Percentiles rank a stretch among this genome's conserved stretches.
phyloP scores from a whole-genome alignment of 2,797 vertebrate species.

The Anisognathus igniventris region DNA sequence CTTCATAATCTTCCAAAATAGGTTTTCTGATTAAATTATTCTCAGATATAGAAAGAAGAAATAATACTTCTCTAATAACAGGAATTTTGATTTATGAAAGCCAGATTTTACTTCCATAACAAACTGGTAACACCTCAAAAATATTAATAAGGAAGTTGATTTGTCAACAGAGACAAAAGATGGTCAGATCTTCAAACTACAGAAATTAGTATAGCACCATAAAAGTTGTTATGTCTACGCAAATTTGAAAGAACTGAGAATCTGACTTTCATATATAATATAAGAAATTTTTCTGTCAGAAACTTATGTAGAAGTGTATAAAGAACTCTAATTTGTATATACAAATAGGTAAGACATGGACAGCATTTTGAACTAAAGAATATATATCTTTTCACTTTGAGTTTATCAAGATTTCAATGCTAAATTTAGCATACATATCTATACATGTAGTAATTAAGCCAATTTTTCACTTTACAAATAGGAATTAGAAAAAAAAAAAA shows the following conservation, averaged over 20 bases:
- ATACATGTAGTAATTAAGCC: background rate
- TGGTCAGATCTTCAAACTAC: background rate
- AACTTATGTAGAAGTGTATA: background rate
- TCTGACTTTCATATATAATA: background rate
- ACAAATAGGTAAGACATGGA: background rate
- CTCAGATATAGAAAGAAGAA: background rate
- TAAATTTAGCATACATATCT: background rate
- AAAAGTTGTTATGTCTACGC: background rate
- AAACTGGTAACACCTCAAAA: background rate
- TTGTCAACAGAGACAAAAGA: background rate
- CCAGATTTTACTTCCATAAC: background rate
- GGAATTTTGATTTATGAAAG: background rate
- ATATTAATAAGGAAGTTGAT: background rate
- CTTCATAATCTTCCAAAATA: background rate
- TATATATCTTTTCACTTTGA: background rate
- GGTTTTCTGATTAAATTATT: background rate
- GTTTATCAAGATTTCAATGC: background rate
- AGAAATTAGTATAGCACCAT: conserved; percentile 28
- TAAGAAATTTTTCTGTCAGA: background rate
- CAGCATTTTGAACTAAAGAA: background rate
- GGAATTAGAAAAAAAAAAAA: background rate
- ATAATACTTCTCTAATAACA: background rate
- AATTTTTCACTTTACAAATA: background rate
- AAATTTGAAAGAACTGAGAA: conserved; percentile 21
- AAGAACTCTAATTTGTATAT: background rate